Conservation (phyloP, 2,797 vertebrate genomes). For the Sardinella longiceps region DNA sequence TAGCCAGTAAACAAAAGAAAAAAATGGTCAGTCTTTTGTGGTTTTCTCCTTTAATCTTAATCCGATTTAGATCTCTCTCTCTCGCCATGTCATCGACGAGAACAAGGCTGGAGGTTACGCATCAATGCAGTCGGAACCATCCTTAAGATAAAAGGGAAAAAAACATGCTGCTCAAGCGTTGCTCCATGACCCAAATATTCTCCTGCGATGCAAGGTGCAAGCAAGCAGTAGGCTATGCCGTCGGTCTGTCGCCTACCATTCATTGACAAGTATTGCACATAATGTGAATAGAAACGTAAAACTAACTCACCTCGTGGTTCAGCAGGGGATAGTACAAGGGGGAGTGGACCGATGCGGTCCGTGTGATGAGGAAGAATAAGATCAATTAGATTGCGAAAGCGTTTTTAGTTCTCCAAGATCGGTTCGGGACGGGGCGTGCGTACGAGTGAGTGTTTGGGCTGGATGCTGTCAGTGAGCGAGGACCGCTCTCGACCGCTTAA, state of each 20-base stretch:
- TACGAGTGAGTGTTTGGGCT: conserved; percentile 47
- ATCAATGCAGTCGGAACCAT: conserved; percentile 43
- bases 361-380: neutral
- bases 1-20: conserved; percentile 65
- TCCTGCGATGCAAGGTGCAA: conserved; percentile 63
- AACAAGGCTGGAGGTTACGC: conserved; percentile 35
- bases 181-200: conserved; percentile 43
- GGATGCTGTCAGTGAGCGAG: conserved; percentile 78
- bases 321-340: conserved; percentile 52
- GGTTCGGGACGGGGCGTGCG: conserved; percentile 17
- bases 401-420: neutral
- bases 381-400: neutral
- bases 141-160: conserved; percentile 29
- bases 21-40: conserved; percentile 68
- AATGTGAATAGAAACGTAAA: conserved; percentile 52
- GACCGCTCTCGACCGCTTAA: conserved; percentile 70
- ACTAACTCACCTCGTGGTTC: conserved; percentile 76
- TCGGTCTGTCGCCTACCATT: conserved; percentile 45
- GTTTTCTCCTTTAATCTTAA: conserved; percentile 67
- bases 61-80: conserved; percentile 68
- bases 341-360: conserved; percentile 39
- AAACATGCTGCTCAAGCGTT: conserved; percentile 32
- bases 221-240: conserved; percentile 39
- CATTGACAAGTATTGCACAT: conserved; percentile 33
- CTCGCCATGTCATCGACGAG: conserved; percentile 49